Conservation (phyloP, 2,888 invertebrate species). For the Blastobasis adustella region DNA sequence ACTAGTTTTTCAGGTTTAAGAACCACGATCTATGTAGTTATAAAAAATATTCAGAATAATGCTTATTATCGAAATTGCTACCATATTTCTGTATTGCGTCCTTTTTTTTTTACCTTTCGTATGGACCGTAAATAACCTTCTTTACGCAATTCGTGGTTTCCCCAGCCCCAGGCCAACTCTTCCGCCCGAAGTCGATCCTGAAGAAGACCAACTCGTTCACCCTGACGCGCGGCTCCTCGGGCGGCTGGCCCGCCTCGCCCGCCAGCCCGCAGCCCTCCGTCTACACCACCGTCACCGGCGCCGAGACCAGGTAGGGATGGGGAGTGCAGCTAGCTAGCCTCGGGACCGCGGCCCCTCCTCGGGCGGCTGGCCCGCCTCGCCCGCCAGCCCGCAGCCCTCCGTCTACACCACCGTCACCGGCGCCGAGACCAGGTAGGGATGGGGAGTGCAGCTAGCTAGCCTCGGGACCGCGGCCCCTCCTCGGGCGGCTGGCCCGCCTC, state of each 20-base stretch:
- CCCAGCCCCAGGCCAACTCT: slow-evolving; percentile 60
- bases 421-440: background rate
- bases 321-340: background rate
- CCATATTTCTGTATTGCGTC: too few species aligned
- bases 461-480: background rate
- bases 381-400: background rate
- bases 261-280: slow-evolving; percentile 70
- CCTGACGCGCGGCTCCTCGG: slow-evolving; percentile 61
- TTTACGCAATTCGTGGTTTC: background rate
- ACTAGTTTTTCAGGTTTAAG: too few species aligned
- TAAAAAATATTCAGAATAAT: too few species aligned
- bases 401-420: background rate
- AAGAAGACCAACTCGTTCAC: slow-evolving; percentile 96
- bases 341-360: background rate
- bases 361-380: slow-evolving; percentile 20
- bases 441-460: background rate
- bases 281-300: slow-evolving; percentile 93
- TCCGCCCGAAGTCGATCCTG: slow-evolving; percentile 86
- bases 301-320: slow-evolving; percentile 77
- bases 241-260: slow-evolving; percentile 62
- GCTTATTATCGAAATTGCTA: too few species aligned
- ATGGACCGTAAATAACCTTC: too few species aligned
- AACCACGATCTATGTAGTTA: too few species aligned
- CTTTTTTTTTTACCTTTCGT: too few species aligned
- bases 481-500: slow-evolving; percentile 20